Conservation (phyloP, 2,888 invertebrate genomes). For the Synanthedon myopaeformis region DNA sequence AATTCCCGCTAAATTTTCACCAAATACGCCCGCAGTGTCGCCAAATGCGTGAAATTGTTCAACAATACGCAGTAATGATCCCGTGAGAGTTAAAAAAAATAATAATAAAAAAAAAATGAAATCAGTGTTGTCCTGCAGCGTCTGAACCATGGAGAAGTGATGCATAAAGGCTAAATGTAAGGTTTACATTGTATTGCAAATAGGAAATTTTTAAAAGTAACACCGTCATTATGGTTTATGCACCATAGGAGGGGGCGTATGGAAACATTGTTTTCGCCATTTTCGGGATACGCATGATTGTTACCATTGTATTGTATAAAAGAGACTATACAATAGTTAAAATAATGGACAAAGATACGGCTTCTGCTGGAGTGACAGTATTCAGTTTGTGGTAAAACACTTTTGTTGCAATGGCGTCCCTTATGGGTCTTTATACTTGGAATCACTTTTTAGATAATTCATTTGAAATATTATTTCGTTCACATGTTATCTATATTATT, state of each 20-base stretch:
- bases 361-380: constrained; percentile 4
- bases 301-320: constrained; percentile 8
- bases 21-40: constrained; percentile 5
- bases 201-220: constrained; percentile 12
- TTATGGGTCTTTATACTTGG: not conserved
- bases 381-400: constrained; percentile 15
- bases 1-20: constrained; percentile 13
- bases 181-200: not conserved
- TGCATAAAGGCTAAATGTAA: not conserved
- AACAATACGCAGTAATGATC: constrained; percentile 8
- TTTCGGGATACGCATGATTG: constrained; percentile 5
- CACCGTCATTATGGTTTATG: constrained; percentile 19
- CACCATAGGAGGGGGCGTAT: constrained; percentile 3
- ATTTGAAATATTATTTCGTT: too few relatives aligned
- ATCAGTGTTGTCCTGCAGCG: not conserved
- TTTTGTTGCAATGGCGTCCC: constrained; percentile 35
- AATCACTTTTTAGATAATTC: too few relatives aligned
- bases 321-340: not conserved
- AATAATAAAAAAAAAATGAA: not conserved
- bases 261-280: constrained; percentile 9
- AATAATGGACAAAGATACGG: constrained; percentile 6
- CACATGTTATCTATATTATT: too few relatives aligned
- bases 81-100: constrained; percentile 1
- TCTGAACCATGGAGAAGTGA: not conserved
- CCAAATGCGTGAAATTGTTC: constrained; percentile 8